Percentiles rank a stretch among this genome's conserved stretches.
These are phyloP conservation scores for Notoglanidium macrostoma DNA, from an alignment of 2,797 vertebrate genomes.

Conservation along the genomic window DNA sequence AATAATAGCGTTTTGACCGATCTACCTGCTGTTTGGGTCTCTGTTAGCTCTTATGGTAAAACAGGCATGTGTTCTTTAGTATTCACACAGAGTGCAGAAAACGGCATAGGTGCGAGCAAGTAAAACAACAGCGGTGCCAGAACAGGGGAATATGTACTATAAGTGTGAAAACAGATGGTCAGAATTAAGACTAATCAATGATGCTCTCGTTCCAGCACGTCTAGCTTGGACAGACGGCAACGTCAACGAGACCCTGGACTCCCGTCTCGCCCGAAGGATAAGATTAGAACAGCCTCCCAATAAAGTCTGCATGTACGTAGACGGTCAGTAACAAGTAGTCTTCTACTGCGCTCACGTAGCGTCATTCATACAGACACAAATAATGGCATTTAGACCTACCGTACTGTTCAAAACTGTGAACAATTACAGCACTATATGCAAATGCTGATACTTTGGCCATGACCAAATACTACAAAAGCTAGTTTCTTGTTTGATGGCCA, in stretches of 20 bases:
- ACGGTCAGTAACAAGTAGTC: not conserved
- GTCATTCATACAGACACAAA: not conserved
- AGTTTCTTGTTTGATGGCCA: not conserved
- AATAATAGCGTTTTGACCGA: conserved; percentile 17
- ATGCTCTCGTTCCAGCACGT: not conserved
- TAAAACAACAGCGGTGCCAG: not conserved
- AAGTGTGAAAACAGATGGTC: not conserved
- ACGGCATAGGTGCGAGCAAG: not conserved
- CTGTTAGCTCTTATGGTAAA: not conserved
- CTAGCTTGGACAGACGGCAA: not conserved
- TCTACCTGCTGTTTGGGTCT: conserved; percentile 8
- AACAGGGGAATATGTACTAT: not conserved
- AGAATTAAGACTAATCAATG: not conserved
- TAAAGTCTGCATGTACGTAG: not conserved
- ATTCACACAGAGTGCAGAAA: not conserved
- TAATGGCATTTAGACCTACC: not conserved
- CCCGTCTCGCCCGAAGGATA: not conserved
- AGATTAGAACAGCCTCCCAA: not conserved
- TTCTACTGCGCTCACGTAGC: not conserved
- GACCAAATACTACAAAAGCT: not conserved
- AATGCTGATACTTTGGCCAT: not conserved
- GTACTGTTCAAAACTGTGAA: not conserved
- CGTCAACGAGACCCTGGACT: not conserved
- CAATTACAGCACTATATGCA: not conserved
- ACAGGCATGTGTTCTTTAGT: not conserved